Base-by-base conservation (phyloP, 1,140 invertebrate genomes). In the Heliconius eleuchia region DNA sequence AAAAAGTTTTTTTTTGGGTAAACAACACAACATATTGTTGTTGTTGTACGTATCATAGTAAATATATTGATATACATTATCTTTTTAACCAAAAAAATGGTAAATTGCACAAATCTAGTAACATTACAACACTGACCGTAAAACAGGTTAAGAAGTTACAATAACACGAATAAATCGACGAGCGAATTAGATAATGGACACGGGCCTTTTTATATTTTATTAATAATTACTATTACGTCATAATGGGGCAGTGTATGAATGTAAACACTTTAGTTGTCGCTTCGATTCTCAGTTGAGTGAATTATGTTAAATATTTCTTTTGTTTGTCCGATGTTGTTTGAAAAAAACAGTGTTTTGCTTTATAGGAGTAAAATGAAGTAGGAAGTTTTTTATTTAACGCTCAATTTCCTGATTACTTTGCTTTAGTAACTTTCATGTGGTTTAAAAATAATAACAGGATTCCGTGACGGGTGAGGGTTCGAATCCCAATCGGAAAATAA, bases 111-210 rank as follows among this genome's bases (percentile, higher is more conserved):
- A 5, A 11, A 4, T 27, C 39, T 73, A 57, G 77, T 72, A 78
- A 78, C 72, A 78, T 73, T 78, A 27, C 1, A 30, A 19, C 19
- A 78, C 34, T 72, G 77, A 78, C 77, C 77, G 50, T 72, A 37
- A 78, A 78, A 78, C 77, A 73, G 77, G 77, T 78, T 78, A 72
- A 39, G 52, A 78, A 55, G 77, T 78, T 66, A 78, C 19, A 74
- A 73, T 34, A 78, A 78, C 77, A 78, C 18, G 77, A 73, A 66
- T 16, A n/a, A 66, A 27, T 27, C 23, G 23, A 66, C 60, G 9
- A 66, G 23, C 13, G n/a, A 66, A 66, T 66, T 66, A 66, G 60
- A 66, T 66, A 66, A 66, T 30, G 60, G 60, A 66, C 23, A 16
- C 60, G 60, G 27, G 60, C 13, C 60, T 66, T 66, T 66, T 66